Conservation (phyloP, 1,140 invertebrate genomes). For the Drosophila malerkotliana region DNA sequence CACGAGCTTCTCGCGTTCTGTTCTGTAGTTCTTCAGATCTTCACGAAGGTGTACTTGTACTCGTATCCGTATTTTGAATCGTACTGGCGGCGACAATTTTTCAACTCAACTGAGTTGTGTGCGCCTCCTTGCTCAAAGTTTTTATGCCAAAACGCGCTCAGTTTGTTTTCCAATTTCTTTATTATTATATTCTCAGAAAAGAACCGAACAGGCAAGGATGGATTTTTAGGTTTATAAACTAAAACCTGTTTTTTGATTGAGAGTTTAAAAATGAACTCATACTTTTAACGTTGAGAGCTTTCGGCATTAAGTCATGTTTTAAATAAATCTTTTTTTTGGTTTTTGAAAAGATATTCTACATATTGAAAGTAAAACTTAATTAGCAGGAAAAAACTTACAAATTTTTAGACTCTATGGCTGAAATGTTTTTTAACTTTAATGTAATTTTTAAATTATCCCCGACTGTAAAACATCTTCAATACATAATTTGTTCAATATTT, state of each 20-base stretch:
- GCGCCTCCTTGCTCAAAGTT: constrained; percentile 77
- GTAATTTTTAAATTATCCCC: neutral
- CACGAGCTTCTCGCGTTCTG: constrained; percentile 31
- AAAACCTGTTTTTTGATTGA: neutral
- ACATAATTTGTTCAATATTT: constrained; percentile 78
- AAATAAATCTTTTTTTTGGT: too few species aligned
- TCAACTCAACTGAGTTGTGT: constrained; percentile 74
- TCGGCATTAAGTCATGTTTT: too few species aligned
- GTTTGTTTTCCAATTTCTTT: constrained; percentile 73
- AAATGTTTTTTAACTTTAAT: too few species aligned
- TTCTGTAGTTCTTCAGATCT: constrained; percentile 5
- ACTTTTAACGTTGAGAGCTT: neutral
- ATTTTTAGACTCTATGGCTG: too few species aligned
- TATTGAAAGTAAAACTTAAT: too few species aligned
- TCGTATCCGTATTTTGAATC: constrained; percentile 33
- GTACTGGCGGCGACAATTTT: constrained; percentile 73
- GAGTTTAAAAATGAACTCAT: neutral
- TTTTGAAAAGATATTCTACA: neutral
- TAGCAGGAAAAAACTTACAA: too few species aligned
- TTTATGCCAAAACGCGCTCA: constrained; percentile 65
- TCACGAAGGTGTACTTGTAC: constrained; percentile 10
- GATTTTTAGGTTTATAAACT: neutral
- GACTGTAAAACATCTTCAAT: constrained; percentile 61
- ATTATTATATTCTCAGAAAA: constrained; percentile 60
- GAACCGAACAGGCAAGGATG: constrained; percentile 39